Evolutionary conservation across 1,140 invertebrate genomes (phyloP).

Genomic region (Ganaspis sp.): DNA sequence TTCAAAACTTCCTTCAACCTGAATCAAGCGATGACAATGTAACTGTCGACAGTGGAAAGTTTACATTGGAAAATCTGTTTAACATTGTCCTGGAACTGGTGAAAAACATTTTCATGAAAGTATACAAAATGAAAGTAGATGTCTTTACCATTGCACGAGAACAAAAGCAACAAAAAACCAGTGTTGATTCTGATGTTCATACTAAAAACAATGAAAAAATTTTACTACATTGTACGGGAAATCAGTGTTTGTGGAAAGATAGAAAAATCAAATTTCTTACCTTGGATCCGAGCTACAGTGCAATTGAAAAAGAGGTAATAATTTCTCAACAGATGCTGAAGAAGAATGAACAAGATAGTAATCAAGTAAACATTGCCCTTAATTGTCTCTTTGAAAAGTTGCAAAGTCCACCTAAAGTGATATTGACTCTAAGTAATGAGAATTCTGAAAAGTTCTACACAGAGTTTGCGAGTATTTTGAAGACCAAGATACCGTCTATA

Average conservation of each 20-base stretch:
- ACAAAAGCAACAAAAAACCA: conserved; percentile 63
- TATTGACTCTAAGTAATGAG: conserved; percentile 47
- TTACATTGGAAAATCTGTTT: conserved; percentile 53
- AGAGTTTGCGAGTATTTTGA: conserved; percentile 45
- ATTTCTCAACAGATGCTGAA: conserved; percentile 58
- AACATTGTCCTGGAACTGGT: conserved; percentile 51
- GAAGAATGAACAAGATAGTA: conserved; percentile 13
- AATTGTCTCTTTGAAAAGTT: conserved; percentile 53
- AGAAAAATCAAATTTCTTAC: conserved; percentile 49
- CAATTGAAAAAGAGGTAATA: conserved; percentile 60
- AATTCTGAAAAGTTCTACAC: conserved; percentile 43
- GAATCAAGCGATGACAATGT: conserved; percentile 50
- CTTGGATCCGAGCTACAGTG: conserved; percentile 45
- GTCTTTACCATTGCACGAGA: conserved; percentile 41
- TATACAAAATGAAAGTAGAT: conserved; percentile 62
- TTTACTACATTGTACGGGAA: conserved; percentile 55
- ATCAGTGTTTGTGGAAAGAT: conserved; percentile 55
- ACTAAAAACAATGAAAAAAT: conserved; percentile 55
- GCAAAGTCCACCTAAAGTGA: conserved; percentile 38
- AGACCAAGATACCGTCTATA: conserved; percentile 47
- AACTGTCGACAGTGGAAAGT: conserved; percentile 45
- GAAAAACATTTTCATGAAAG: conserved; percentile 60
- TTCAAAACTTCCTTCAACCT: conserved; percentile 41
- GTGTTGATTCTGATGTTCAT: conserved; percentile 63
- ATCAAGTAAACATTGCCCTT: conserved; percentile 52